A percentile compares a stretch with the other conserved stretches of the same genome.
These are phyloP conservation scores for Podabrus alpinus DNA, from an alignment of 2,888 invertebrate species.

Conservation along the genomic window DNA sequence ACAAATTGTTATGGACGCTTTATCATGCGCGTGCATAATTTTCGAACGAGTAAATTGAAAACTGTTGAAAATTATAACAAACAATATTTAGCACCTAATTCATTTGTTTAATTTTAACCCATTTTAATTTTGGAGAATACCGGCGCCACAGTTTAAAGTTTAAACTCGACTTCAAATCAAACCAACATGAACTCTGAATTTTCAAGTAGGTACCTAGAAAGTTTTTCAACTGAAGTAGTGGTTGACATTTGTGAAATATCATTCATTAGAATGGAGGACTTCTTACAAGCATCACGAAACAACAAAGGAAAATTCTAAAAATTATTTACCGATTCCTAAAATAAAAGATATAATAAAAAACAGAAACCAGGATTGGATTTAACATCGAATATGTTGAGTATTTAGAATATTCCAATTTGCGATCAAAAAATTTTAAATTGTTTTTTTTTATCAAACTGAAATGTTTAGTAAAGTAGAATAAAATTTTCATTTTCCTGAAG, in stretches of 20 bases:
- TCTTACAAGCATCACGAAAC: background rate
- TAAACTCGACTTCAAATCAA: no score
- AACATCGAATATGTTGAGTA: background rate
- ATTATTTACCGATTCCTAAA: background rate
- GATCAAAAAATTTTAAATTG: background rate
- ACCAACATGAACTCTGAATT: background rate
- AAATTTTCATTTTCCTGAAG: background rate
- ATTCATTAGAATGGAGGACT: background rate
- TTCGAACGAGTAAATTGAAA: no score
- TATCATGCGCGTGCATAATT: no score
- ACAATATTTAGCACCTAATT: no score
- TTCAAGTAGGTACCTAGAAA: background rate
- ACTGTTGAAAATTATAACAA: no score
- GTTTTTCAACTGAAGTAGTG: background rate
- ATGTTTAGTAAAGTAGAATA: background rate
- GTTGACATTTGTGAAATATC: background rate
- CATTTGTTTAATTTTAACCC: no score
- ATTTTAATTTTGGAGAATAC: no score
- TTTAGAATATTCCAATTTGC: no score
- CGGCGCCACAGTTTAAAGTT: no score
- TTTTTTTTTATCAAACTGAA: background rate
- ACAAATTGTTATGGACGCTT: no score
- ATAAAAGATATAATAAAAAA: no score
- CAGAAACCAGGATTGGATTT: background rate
- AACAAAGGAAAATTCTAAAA: background rate